Base-by-base conservation (phyloP, 37 sponge, comb jelly and placozoan species). In the Eunapius fragilis region DNA sequence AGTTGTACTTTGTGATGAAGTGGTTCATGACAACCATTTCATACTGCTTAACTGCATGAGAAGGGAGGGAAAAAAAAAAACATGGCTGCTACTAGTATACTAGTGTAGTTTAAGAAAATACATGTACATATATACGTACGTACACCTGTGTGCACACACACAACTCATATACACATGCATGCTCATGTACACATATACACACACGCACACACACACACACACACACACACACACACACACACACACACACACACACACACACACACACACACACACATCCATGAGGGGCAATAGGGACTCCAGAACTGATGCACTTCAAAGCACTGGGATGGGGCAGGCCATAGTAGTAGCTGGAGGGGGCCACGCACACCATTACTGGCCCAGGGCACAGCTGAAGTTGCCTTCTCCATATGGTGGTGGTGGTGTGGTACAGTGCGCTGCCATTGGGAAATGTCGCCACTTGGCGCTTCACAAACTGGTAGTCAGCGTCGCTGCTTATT, bases 1-100 rank as follows among this genome's bases (percentile, higher is more conserved):
- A 82, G 72, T 88, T 88, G 4, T 28, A 17, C 33, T 10, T 28
- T 2, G 75, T 82, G 58, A 58, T 58, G 58, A 58, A 58, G 58
- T 58, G 17, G 58, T 58, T 58, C 14, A 11, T 58, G 58, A 58
- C 58, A 19, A 19, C 58, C 58, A 58, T 58, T 17, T 58, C 58
- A 17, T 58, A 58, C 58, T 58, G 58, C 58, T 17, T 58, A 17
- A 58, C 58, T 58, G 58, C 7, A 58, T 2, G 47, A 9, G 47
- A 58, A 58, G 58, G 22, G 22, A 19, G 14, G 17, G 58, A 13
- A 19, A 58, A 19, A 3, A 41, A 41, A 41, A n/a, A n/a, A n/a
- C n/a, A n/a, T n/a, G n/a, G n/a, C n/a, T n/a, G n/a, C n/a, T n/a
- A n/a, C n/a, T n/a, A n/a, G n/a, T n/a, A n/a, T 41, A 9, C 6